phyloP scores from a whole-genome alignment of 2,113 vertebrate genomes.

The Megaptera novaeangliae region DNA sequence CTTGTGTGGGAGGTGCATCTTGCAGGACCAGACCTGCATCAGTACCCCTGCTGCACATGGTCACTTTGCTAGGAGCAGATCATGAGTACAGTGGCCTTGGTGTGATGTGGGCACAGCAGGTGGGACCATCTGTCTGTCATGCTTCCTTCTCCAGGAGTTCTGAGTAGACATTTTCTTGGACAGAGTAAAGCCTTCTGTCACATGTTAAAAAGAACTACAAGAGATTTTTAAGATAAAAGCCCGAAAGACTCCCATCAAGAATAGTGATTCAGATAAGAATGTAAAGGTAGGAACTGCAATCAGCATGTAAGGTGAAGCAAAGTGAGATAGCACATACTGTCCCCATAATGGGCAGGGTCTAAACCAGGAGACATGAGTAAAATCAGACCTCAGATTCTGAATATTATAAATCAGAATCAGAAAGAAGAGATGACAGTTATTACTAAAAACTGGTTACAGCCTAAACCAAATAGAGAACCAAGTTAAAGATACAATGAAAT shows the following conservation, averaged over 20 bases:
- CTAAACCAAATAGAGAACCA: neutral
- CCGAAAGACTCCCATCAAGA: neutral
- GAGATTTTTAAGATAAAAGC: neutral
- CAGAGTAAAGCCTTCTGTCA: neutral
- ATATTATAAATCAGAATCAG: neutral
- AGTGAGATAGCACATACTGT: neutral
- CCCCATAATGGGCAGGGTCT: neutral
- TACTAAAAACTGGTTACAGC: too few species aligned
- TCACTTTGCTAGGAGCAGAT: too few species aligned
- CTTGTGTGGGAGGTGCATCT: rapidly evolving
- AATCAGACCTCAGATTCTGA: neutral
- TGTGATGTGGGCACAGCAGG: neutral
- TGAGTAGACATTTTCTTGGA: neutral
- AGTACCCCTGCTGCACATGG: too few species aligned
- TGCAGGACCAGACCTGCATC: neutral
- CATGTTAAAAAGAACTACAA: neutral
- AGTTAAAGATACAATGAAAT: too few species aligned
- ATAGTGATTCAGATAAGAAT: neutral
- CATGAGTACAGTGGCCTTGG: neutral
- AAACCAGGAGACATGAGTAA: neutral
- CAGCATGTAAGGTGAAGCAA: rapidly evolving
- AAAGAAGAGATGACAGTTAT: neutral
- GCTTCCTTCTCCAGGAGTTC: neutral
- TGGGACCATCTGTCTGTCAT: neutral
- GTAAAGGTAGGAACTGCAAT: neutral